Percentiles rank a stretch among this genome's conserved stretches.
phyloP scores from a whole-genome alignment of 2,113 vertebrate genomes.

The Gallinago undulata region DNA sequence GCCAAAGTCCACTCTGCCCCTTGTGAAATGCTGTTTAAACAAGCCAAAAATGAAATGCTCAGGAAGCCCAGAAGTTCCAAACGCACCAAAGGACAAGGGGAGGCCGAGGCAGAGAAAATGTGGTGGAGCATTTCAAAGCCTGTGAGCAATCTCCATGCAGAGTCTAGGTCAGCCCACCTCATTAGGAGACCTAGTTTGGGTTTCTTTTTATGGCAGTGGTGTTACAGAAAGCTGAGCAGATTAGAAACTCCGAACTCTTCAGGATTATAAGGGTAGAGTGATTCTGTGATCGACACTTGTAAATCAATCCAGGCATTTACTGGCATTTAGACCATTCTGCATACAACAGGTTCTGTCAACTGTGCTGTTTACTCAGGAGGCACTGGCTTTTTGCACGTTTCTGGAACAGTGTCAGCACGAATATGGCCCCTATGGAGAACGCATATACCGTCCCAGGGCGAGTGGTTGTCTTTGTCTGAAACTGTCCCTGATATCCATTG shows the following conservation, averaged over 20 bases:
- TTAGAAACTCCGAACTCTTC: not conserved
- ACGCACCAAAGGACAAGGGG: fast-evolving
- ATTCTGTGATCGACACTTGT: not conserved
- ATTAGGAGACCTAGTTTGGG: not conserved
- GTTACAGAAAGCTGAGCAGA: not conserved
- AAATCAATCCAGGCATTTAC: not conserved
- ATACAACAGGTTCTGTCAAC: not conserved
- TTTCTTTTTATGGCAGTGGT: not conserved
- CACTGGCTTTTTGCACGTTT: not conserved
- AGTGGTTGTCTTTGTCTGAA: not conserved
- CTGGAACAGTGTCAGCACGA: not conserved
- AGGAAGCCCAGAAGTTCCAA: not conserved
- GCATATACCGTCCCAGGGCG: not conserved
- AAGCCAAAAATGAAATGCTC: not conserved
- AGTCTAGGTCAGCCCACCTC: not conserved
- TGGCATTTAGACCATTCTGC: not conserved
- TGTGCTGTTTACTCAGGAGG: not conserved
- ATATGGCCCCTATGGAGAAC: not conserved
- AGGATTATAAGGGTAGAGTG: not conserved
- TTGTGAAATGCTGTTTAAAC: not conserved
- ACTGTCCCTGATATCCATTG: not conserved
- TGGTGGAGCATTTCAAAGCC: not conserved
- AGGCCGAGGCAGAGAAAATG: not conserved
- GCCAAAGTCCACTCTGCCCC: not conserved
- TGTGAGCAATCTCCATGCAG: not conserved